These are phyloP conservation scores for Darevskia mixta DNA, from an alignment of 2,797 vertebrate species.

Conservation along the genomic window DNA sequence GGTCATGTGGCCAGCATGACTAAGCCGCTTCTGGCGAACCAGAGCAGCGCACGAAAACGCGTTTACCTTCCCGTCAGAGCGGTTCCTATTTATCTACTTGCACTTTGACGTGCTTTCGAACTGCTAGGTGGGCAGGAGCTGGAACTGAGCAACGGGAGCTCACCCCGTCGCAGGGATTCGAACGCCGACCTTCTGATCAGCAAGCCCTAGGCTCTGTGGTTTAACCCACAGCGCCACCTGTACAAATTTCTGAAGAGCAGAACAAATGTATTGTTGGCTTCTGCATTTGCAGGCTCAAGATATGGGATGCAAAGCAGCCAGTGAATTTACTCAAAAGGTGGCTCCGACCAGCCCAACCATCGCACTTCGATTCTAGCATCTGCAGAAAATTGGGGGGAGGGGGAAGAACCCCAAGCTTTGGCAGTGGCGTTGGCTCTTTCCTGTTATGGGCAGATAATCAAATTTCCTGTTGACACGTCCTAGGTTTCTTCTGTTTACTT, in stretches of 20 bases:
- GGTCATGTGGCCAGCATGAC: too few relatives aligned
- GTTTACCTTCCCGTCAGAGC: too few relatives aligned
- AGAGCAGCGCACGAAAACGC: too few relatives aligned
- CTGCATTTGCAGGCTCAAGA: background rate
- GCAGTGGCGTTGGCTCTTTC: background rate
- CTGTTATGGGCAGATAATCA: background rate
- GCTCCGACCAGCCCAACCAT: background rate
- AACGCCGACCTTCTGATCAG: too few relatives aligned
- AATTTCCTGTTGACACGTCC: constrained; percentile 4
- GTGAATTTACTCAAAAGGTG: background rate
- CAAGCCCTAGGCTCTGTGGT: too few relatives aligned
- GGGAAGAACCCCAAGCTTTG: background rate
- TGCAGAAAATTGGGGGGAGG: background rate
- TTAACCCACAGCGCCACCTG: too few relatives aligned
- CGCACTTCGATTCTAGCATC: background rate
- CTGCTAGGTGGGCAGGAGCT: too few relatives aligned
- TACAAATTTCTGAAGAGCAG: background rate
- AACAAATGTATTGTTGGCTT: background rate
- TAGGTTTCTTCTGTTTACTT: constrained; percentile 10
- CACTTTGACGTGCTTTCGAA: too few relatives aligned
- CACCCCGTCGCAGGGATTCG: too few relatives aligned
- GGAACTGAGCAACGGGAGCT: too few relatives aligned
- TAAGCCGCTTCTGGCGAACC: too few relatives aligned
- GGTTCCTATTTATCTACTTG: too few relatives aligned
- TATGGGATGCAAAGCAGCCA: background rate